A percentile compares a stretch with the other conserved stretches of the same genome.
These are phyloP conservation scores for Corynorhinus townsendii DNA, from an alignment of 2,113 vertebrate species.

Conservation along the genomic window DNA sequence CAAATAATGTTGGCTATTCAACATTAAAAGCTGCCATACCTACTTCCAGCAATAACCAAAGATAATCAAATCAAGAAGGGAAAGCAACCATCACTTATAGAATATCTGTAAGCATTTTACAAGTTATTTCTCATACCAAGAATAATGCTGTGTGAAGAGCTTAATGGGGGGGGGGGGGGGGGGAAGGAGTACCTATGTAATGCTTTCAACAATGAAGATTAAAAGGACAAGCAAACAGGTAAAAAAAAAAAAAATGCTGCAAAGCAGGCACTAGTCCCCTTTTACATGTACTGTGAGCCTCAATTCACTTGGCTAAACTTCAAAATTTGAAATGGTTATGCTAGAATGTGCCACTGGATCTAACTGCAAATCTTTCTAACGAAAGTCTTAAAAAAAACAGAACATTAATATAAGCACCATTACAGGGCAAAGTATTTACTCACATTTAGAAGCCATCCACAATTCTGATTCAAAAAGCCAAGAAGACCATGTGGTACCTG, in stretches of 20 bases:
- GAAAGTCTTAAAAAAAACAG: neutral
- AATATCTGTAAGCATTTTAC: neutral
- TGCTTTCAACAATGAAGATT: no score
- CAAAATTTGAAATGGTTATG: constrained; percentile 9
- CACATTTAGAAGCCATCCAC: neutral
- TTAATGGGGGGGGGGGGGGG: no score
- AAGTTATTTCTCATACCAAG: neutral
- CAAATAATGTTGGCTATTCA: neutral
- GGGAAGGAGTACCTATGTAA: no score
- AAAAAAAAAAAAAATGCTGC: neutral
- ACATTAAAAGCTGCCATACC: neutral
- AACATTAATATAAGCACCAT: neutral
- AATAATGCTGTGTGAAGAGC: neutral
- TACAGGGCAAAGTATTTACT: neutral
- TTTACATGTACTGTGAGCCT: neutral
- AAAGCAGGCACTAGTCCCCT: neutral
- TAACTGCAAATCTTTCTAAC: neutral
- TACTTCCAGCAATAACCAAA: neutral
- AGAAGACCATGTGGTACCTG: neutral
- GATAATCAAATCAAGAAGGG: neutral
- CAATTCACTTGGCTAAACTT: neutral
- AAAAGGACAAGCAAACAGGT: no score
- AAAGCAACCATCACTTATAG: neutral
- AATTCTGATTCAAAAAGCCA: neutral
- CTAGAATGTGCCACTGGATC: neutral